Base-by-base conservation (phyloP, 1,140 invertebrate genomes). In the Seison nebaliae region DNA sequence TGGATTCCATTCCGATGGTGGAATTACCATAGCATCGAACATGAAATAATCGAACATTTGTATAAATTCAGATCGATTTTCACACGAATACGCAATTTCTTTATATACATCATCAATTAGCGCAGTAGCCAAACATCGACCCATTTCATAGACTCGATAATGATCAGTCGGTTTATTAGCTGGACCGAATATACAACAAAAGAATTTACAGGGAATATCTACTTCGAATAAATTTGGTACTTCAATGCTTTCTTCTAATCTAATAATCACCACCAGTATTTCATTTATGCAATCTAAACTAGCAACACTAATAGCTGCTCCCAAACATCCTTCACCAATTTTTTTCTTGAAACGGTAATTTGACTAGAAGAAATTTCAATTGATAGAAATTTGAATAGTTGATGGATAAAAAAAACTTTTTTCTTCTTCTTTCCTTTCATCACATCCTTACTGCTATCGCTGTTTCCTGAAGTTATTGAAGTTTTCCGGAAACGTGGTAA, bases 1-100 rank as follows among this genome's bases (percentile, higher is more conserved):
- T 7, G 58, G 48, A 43, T 54, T 49, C 52, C 58, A 63, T 39
- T 52, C 56, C 24, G 48, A 51, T 17, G 61, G 57, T 26, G 61
- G 59, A 20, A 62, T 48, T n/a, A 64, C 49, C 12, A 54, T 51
- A 12, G 51, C 45, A 1, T 46, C 45, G 23, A 58, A 46, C n/a
- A 62, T 35, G 43, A 63, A 63, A 28, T 48, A 42, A 42, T 62
- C 61, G 6, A 62, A 38, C 5, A 49, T 55, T 28, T 46, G 45
- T 9, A 62, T 30, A 12, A 64, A 35, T 24, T 60, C 47, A 6
- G 5, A 33, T 29, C 15, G 1, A 9, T 18, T 29, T 16, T 7
- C 21, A 30, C 26, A 18, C 4, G 4, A 21, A 3, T n/a, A 5
- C 5, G 14, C 6, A 28, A 11, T n/a, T 8, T 4, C n/a, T 7